Base-by-base conservation (phyloP, 2,888 invertebrate genomes). In the Melanchra persicariae region DNA sequence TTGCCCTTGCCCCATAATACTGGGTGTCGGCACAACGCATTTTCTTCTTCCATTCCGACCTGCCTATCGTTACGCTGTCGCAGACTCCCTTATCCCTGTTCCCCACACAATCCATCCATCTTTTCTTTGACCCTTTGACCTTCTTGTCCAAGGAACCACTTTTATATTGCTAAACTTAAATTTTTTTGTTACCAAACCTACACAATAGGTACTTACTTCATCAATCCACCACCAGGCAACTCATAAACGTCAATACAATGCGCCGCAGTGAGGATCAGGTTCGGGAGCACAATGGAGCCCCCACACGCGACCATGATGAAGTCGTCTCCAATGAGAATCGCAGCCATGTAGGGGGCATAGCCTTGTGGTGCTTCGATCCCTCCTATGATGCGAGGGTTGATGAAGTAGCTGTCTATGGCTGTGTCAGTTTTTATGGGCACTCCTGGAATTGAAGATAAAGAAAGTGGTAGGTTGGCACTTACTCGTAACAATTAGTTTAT, bases 241-340 rank as follows among this genome's bases (percentile, higher is more conserved):
- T 81, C 49, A 57, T 84, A 83, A 0, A 71, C 71, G 1, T 86
- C 81, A n/a, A 91, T 85, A 63, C 91, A 91, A 66, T 91, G 91
- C 0, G 91, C 88, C 1, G 92, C 89, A 1, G 87, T 87, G 45
- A 90, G 68, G 22, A 90, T 37, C 61, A 71, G 8, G 1, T 67
- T 69, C 1, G 49, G 30, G 12, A 37, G 22, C 15, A 83, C 34
- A 2, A 83, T 59, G 9, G 81, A 63, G 0, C 82, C 86, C 7
- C 88, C 85, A 70, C 89, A 85, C 9, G 82, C 52, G 5, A 87
- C 37, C 37, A 72, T 70, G 22, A 63, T 65, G 43, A 87, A 8
- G 0, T 34, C 5, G 8, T 84, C 68, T 4, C 90, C 86, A 17
- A 80, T 70, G 10, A 90, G 81, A 22, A 89, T 64, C 2, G 85